Evolutionary conservation across 2,797 vertebrate species (phyloP), one percentile per base, ranked within the genome.

Genomic region (Myotis findleyi): DNA sequence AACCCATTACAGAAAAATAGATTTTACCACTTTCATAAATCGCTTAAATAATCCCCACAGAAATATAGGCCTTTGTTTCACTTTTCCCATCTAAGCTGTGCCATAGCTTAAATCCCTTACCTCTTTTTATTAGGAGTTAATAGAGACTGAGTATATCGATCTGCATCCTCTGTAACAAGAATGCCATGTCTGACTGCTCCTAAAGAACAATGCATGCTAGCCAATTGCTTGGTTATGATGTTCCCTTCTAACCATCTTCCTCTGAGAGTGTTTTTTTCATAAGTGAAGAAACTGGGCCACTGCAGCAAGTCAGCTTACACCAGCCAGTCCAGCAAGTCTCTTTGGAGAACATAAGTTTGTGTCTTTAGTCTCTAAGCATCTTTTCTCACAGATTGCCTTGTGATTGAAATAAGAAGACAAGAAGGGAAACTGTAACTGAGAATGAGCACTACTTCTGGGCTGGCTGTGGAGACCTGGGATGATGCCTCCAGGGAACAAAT

Each of bases 361-460:
- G 59, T 14, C 59, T 62, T 62, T 62, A 14, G 59, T 62, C 59
- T 30, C 59, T 62, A 13, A 62, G 25, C 59, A 30, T 68, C 23
- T 84, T 92, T 94, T 85, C 75, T 85, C 20, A 36, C 14, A 75
- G 20, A 62, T 94, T 73, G 92, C 47, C 38, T 64, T 64, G 66
- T 51, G 66, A 73, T 62, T 75, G 41, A 79, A 73, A 81, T 3
- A 92, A 66, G 51, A 83, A 77, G 25, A 38, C 10, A 49, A 71
- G 77, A 71, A n/a, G n/a, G 23, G 17, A 90, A 95, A 87, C n/a
- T 9, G 3, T 62, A 57, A 47, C 33, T 89, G 47, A 92, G 30
- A 90, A 75, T 44, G 62, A 57, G 4, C 80, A 76, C 8, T 47
- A 9, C 41, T 14, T 77, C 44, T 87, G 47, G 81, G 21, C 55